Evolutionary conservation across 2,888 invertebrate species (phyloP).

Genomic region (Dorcus parallelipipedus): DNA sequence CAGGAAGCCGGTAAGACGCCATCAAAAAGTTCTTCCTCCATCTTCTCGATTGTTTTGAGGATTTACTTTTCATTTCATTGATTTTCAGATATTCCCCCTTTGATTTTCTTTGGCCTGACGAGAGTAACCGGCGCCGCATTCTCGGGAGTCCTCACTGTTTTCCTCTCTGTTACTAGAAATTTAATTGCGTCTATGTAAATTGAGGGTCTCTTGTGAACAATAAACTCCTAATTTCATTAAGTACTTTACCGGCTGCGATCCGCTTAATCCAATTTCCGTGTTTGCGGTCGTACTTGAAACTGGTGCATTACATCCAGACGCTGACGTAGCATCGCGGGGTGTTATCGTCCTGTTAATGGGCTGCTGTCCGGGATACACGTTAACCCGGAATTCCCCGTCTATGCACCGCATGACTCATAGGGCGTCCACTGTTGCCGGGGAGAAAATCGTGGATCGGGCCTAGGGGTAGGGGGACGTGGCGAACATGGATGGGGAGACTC

Average conservation of each 20-base stretch:
- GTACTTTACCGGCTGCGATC: too few relatives aligned
- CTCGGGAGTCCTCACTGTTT: too few relatives aligned
- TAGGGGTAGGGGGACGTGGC: not conserved
- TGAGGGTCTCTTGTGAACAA: too few relatives aligned
- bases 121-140: too few relatives aligned
- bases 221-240: too few relatives aligned
- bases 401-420: conserved; percentile 23
- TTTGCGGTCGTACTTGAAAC: not conserved
- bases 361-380: conserved; percentile 1
- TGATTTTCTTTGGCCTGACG: too few relatives aligned
- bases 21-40: not conserved
- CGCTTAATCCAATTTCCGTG: too few relatives aligned
- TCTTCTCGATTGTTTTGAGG: not conserved
- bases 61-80: not conserved
- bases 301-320: conserved; percentile 1
- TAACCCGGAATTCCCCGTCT: conserved; percentile 15
- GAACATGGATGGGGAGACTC: not conserved
- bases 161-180: too few relatives aligned
- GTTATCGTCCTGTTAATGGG: conserved; percentile 10
- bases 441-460: conserved; percentile 1
- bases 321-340: conserved; percentile 5
- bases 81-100: too few relatives aligned
- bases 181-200: too few relatives aligned
- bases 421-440: conserved; percentile 22
- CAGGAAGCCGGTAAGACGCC: conserved; percentile 10